phyloP scores from a whole-genome alignment of 2,888 invertebrate species.

The Hyppa rectilinea region DNA sequence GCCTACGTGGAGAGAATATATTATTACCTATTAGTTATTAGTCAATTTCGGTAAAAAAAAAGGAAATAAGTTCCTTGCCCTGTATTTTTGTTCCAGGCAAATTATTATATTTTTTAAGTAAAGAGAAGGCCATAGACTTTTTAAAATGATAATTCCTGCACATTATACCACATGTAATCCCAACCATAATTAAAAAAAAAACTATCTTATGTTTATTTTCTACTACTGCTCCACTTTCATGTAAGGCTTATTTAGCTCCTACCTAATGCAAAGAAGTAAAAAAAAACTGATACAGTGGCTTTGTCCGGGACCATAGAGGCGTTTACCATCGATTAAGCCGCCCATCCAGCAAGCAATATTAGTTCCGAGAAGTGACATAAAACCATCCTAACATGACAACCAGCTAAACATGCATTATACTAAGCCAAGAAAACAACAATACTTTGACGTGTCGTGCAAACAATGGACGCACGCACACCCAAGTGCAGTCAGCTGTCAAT shows the following conservation, averaged over 20 bases:
- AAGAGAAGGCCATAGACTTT: neutral
- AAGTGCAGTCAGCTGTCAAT: constrained; percentile 80
- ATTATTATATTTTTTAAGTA: neutral
- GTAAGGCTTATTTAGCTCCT: neutral
- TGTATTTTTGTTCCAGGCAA: too few species aligned
- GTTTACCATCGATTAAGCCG: neutral
- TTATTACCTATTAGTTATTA: too few species aligned
- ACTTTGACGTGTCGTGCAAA: constrained; percentile 49
- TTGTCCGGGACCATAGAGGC: neutral
- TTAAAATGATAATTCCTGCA: too few species aligned
- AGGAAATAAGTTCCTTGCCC: too few species aligned
- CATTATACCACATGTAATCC: neutral
- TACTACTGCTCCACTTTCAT: neutral
- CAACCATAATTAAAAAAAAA: neutral
- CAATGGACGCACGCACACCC: constrained; percentile 72
- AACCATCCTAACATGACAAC: constrained; percentile 1
- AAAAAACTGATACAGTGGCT: neutral
- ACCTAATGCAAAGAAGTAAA: neutral
- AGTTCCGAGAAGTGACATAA: neutral
- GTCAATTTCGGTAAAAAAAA: neutral
- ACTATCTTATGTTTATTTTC: too few species aligned
- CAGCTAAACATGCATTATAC: neutral
- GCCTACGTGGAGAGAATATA: too few species aligned
- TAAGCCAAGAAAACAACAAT: constrained; percentile 18
- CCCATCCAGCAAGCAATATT: neutral